A percentile compares a stretch with the other conserved stretches of the same genome.
phyloP scores from a whole-genome alignment of 1,140 invertebrate species.

The Bombyx mori region ASM3026992v2 NC_085132.1:6154001-6154500 shows the following conservation, averaged over 20 bases:
- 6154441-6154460: conserved; percentile 37
- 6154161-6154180: too few species aligned
- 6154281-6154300: too few species aligned
- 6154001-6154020: conserved; percentile 48
- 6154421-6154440: background rate
- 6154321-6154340: background rate
- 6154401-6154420: background rate
- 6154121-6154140: background rate
- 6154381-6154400: background rate
- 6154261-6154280: too few species aligned
- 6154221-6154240: too few species aligned
- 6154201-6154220: too few species aligned
- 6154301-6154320: too few species aligned
- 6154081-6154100: background rate
- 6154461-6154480: conserved; percentile 28
- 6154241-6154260: too few species aligned
- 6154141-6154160: background rate
- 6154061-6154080: background rate
- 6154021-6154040: conserved; percentile 27
- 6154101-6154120: background rate
- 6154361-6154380: background rate
- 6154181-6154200: too few species aligned
- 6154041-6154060: conserved; percentile 13
- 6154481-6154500: conserved; percentile 34
- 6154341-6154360: background rate